Base-by-base conservation (phyloP, 2,888 invertebrate species). In the Trypoxylon attenuatum region DNA sequence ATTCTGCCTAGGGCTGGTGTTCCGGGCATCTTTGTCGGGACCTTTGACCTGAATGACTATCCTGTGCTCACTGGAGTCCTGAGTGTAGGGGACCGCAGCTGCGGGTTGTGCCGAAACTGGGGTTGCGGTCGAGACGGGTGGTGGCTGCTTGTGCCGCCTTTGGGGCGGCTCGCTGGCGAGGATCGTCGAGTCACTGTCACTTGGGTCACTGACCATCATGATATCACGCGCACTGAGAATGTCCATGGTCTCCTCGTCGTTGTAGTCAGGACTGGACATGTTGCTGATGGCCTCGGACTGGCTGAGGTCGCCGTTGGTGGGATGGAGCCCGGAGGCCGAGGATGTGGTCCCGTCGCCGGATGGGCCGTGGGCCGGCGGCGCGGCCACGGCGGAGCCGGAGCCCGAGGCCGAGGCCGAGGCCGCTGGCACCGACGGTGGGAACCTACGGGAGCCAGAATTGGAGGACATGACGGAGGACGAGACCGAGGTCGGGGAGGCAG, bases 211-310 rank as follows among this genome's bases (percentile, higher is more conserved):
- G 78, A 95, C 94, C 94, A 95, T 95, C 77, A 94, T 92, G 84
- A 94, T 91, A 87, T 95, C 94, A 77, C 94, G 91, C 54, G 92
- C 91, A 79, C 92, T 92, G 70, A 94, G 90, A 83, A 93, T 93
- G 86, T 93, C 93, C 89, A 94, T 92, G 73, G 92, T 92, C 88
- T 94, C 94, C 85, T 94, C 94, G 87, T 95, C 95, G 87, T 94
- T 94, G 89, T 94, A 95, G 88, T 95, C 95, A 38, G 95, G 95
- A 89, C 94, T 95, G 77, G 94, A 94, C 88, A 96, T 95, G 89
- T 95, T 95, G 75, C 95, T 95, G 79, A 95, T 92, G 51, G 94
- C 95, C 88, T 95, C 94, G 45, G 94, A 94, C 79, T 94, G 91
- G 86, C 94, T 94, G 87, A 92, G 92, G 87, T 94, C 94, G 71